These are phyloP conservation scores for Ceratitis capitata DNA, from an alignment of 1,140 invertebrate species.

Conservation along the genomic window DNA sequence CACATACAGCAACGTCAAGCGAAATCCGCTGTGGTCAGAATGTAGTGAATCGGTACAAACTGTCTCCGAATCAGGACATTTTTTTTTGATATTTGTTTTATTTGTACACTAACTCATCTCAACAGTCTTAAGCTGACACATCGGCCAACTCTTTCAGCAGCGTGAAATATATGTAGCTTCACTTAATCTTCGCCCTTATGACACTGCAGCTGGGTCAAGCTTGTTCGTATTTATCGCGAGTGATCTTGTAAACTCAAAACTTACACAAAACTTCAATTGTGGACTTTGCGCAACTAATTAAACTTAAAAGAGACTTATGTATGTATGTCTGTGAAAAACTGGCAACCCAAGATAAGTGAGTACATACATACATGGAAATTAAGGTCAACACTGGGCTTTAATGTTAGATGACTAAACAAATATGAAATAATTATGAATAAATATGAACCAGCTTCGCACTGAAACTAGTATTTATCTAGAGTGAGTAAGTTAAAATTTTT, in stretches of 20 bases:
- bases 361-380: background rate
- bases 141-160: too few relatives aligned
- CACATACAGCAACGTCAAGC: too few relatives aligned
- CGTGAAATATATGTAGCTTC: background rate
- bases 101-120: too few relatives aligned
- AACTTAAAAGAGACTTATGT: background rate
- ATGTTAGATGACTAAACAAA: conserved; percentile 10
- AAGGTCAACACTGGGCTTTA: background rate
- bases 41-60: too few relatives aligned
- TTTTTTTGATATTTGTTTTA: too few relatives aligned
- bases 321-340: background rate
- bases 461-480: too few relatives aligned
- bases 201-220: background rate
- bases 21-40: too few relatives aligned
- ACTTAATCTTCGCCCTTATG: background rate
- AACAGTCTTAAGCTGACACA: too few relatives aligned
- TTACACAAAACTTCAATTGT: background rate
- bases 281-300: background rate
- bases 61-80: too few relatives aligned
- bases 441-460: too few relatives aligned
- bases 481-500: too few relatives aligned
- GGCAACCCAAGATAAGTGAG: background rate
- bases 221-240: background rate
- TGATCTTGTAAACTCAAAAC: background rate
- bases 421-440: background rate